These are phyloP conservation scores for Neoitamus cyanurus DNA, from an alignment of 2,888 invertebrate genomes.

Conservation along the genomic window DNA sequence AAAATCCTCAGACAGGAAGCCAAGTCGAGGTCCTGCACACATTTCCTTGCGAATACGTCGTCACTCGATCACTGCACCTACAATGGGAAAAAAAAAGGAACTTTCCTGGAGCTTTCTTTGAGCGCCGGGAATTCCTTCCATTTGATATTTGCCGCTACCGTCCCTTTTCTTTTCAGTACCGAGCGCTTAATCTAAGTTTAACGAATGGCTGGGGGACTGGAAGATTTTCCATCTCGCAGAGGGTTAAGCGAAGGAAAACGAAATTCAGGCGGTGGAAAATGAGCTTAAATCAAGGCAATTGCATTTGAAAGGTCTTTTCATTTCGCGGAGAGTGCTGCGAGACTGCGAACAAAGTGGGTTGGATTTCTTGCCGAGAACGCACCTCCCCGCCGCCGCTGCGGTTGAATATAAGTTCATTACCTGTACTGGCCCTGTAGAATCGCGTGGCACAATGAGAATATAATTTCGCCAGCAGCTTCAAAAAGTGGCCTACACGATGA, in stretches of 20 bases:
- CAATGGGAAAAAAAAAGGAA: not conserved
- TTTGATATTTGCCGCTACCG: constrained; percentile 15
- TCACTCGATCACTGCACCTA: constrained; percentile 33
- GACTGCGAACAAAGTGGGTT: constrained; percentile 21
- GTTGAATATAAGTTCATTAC: constrained; percentile 34
- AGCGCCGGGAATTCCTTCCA: constrained; percentile 8
- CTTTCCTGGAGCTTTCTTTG: constrained; percentile 2
- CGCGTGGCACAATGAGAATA: not conserved
- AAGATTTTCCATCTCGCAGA: constrained; percentile 24
- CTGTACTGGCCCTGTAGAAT: not conserved
- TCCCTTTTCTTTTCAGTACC: not conserved
- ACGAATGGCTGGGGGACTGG: constrained; percentile 9
- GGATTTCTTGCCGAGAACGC: not conserved
- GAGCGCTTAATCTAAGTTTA: constrained; percentile 37
- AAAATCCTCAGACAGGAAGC: constrained; percentile 35
- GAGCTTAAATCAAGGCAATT: constrained; percentile 44
- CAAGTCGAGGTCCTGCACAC: not conserved
- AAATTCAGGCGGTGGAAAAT: constrained; percentile 38
- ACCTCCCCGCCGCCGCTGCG: not conserved
- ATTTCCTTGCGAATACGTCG: not conserved
- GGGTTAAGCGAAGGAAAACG: constrained; percentile 29
- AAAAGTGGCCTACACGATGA: not conserved
- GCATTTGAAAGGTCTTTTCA: constrained; percentile 45
- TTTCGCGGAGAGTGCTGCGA: not conserved
- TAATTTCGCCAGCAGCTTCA: constrained; percentile 17